Percentiles rank a stretch among this genome's conserved stretches.
phyloP scores from a whole-genome alignment of 2,888 invertebrate genomes.

The Lacanobia oleracea region DNA sequence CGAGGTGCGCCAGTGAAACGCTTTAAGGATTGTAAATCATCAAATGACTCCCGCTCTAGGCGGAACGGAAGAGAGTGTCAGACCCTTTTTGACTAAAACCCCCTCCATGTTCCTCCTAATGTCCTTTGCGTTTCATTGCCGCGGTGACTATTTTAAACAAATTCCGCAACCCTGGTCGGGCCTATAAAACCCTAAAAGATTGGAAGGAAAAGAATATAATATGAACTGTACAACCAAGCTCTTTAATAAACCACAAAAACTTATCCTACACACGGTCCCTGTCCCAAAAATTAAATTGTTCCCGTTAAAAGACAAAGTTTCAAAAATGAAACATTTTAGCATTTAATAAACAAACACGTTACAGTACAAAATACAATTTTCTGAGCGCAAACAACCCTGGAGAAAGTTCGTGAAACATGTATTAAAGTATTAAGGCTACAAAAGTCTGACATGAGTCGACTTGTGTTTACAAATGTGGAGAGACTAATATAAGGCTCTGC shows the following conservation, averaged over 20 bases:
- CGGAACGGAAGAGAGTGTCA: too few species aligned
- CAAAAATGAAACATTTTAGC: background rate
- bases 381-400: constrained; percentile 38
- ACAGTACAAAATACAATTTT: constrained; percentile 25
- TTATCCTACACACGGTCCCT: background rate
- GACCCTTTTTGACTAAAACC: too few species aligned
- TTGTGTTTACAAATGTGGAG: constrained; percentile 44
- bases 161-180: too few species aligned
- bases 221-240: background rate
- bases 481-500: constrained; percentile 32
- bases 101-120: too few species aligned
- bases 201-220: too few species aligned
- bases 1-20: background rate
- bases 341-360: constrained; percentile 13
- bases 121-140: too few species aligned
- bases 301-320: constrained; percentile 20
- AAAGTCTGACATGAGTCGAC: constrained; percentile 34
- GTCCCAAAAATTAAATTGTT: background rate
- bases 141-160: too few species aligned
- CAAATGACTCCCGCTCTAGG: too few species aligned
- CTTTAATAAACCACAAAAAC: background rate
- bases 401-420: constrained; percentile 45
- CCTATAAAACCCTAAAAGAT: background rate
- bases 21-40: too few species aligned
- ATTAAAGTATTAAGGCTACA: constrained; percentile 52